Evolutionary conservation across 2,113 vertebrate species (phyloP), one percentile per base, ranked within the genome.

Genomic region (Peromyscus leucopus): DNA sequence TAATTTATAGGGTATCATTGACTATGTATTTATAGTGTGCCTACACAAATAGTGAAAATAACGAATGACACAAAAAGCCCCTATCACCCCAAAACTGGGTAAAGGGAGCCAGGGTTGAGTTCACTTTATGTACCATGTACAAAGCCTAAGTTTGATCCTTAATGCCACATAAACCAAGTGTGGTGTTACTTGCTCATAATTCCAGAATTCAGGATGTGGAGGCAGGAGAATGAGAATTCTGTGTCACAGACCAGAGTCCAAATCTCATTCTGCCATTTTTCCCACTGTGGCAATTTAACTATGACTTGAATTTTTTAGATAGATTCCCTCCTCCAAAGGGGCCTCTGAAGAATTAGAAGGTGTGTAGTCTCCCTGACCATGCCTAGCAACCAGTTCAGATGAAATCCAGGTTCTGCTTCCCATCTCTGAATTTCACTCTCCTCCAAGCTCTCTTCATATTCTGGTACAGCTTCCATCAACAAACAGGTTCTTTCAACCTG

Each of bases 401-500:
- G n/a, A 61, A 59, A 61, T 84, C 57, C 24, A 28, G 57, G 57
- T 42, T 84, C 55, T 83, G 36, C 26, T 83, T 16, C 36, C 80
- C 36, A 28, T 61, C n/a, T 39, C 36, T 61, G n/a, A 48, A 26
- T 83, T 39, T 26, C 22, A 61, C 36, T n/a, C 80, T 76, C 2
- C 31, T 69, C 75, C 7, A 57, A 63, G 39, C 7, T 63, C 8
- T 46, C 39, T 72, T 69, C 19, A 10, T 4, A 33, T 1, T 22
- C 86, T 46, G 19, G 33, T 19, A 9, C 39, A 16, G 2, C 78
- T 28, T n/a, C 1, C n/a, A 48, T 59, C 61, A 82, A 33, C 28
- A 90, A 65, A 83, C 42, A 85, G 36, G 42, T 82, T 88, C 51
- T 96, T 87, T 90, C 39, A 82, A 86, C 28, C 15, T 65, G 67